phyloP scores from a whole-genome alignment of 2,797 vertebrate species.

The Arnoldichthys spilopterus region DNA sequence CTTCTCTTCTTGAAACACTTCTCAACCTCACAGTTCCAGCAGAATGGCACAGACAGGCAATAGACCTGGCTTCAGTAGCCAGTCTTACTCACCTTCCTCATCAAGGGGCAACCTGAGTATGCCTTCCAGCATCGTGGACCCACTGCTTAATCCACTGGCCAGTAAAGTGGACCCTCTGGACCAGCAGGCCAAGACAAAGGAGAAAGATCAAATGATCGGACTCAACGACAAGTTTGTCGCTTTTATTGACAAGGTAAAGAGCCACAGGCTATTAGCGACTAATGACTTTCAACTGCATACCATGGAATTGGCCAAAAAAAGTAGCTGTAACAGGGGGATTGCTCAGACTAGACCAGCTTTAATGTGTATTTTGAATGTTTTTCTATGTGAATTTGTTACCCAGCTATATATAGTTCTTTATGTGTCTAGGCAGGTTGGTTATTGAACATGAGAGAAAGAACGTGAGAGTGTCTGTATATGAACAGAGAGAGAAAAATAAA shows the following conservation, averaged over 20 bases:
- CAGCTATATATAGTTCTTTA: neutral
- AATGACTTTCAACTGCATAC: neutral
- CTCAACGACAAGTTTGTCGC: constrained; percentile 76
- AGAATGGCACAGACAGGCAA: constrained; percentile 54
- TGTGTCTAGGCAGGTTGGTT: neutral
- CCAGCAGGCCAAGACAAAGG: constrained; percentile 60
- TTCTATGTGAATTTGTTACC: neutral
- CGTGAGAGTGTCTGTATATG: neutral
- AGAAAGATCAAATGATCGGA: constrained; percentile 74
- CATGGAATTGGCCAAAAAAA: neutral
- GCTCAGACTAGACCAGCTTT: neutral
- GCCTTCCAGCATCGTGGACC: neutral
- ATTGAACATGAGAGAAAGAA: neutral
- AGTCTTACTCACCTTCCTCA: constrained; percentile 48
- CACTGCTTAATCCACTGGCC: constrained; percentile 2
- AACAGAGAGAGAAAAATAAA: neutral
- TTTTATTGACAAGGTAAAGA: constrained; percentile 73
- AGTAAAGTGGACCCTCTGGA: constrained; percentile 48
- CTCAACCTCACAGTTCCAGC: neutral
- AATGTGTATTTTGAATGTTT: neutral
- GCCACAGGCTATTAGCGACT: neutral
- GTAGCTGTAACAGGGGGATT: neutral
- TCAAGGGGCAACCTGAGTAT: constrained; percentile 39
- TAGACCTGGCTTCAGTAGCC: constrained; percentile 66
- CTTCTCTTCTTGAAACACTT: neutral